Evolutionary conservation across 2,888 invertebrate species (phyloP).

Genomic region (Spodoptera exigua): DNA sequence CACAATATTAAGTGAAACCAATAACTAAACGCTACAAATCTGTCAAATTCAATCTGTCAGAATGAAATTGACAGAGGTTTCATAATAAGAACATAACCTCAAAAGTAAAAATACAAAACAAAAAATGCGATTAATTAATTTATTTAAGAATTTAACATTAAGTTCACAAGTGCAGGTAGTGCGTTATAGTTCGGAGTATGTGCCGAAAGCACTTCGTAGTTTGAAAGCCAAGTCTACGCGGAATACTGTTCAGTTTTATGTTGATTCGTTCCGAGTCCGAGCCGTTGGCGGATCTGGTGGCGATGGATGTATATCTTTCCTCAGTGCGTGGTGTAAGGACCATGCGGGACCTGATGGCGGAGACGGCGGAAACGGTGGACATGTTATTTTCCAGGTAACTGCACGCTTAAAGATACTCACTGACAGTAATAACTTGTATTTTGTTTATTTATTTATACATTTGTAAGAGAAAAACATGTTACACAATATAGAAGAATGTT

Average conservation of each 20-base stretch:
- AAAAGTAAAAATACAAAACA: neutral
- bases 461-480: too few species aligned
- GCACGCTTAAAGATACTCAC: too few species aligned
- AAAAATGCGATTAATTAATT: constrained; percentile 61
- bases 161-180: constrained; percentile 37
- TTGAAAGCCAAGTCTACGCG: constrained; percentile 80
- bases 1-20: neutral
- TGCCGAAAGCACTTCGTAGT: constrained; percentile 79
- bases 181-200: constrained; percentile 69
- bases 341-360: constrained; percentile 98
- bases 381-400: constrained; percentile 94
- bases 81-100: constrained; percentile 54
- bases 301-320: constrained; percentile 96
- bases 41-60: constrained; percentile 10
- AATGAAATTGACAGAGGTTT: constrained; percentile 8
- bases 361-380: constrained; percentile 98
- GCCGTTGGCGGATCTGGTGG: constrained; percentile 97
- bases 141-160: constrained; percentile 60
- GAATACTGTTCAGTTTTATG: constrained; percentile 89
- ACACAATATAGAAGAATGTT: too few species aligned
- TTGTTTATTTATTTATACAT: too few species aligned
- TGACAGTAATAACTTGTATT: too few species aligned
- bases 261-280: constrained; percentile 92
- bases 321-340: constrained; percentile 94
- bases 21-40: neutral